Evolutionary conservation across 2,888 invertebrate species (phyloP).

Genomic region (Morpho helenor): DNA sequence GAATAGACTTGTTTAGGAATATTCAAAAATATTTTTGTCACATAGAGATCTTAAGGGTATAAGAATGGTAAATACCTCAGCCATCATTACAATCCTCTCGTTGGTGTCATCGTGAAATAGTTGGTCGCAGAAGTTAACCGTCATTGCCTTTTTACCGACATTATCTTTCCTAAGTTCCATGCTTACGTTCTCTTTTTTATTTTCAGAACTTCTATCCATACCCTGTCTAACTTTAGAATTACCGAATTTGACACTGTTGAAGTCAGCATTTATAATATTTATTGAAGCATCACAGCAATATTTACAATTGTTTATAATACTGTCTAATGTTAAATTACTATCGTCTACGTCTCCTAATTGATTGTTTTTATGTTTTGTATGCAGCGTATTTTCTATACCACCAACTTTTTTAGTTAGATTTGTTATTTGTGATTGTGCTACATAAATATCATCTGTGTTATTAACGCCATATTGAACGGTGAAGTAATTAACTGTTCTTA

Average conservation of each 20-base stretch:
- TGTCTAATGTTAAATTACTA: conserved; percentile 27
- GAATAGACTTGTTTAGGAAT: too few species aligned
- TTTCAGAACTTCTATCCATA: conserved; percentile 37
- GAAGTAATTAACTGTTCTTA: conserved; percentile 57
- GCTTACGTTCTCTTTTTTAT: conserved; percentile 22
- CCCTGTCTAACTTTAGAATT: conserved; percentile 42
- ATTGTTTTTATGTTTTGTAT: conserved; percentile 13
- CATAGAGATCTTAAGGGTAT: background rate
- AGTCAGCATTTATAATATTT: conserved; percentile 13
- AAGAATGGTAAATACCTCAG: conserved; percentile 44
- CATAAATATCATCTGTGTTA: conserved; percentile 17
- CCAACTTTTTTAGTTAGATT: conserved; percentile 8
- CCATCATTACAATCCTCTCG: conserved; percentile 37
- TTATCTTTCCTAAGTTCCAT: conserved; percentile 31
- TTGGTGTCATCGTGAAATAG: conserved; percentile 39
- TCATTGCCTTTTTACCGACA: conserved; percentile 29
- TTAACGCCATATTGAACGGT: conserved; percentile 50
- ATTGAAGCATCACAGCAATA: conserved; percentile 42
- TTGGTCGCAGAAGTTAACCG: conserved; percentile 42
- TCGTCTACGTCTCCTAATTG: conserved; percentile 28
- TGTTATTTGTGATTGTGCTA: conserved; percentile 28
- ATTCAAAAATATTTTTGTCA: too few species aligned
- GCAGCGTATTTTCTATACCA: conserved; percentile 10
- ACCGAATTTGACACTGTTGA: conserved; percentile 28
- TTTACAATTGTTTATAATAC: conserved; percentile 41